Conservation (phyloP, 2,113 vertebrate genomes). For the Falco punctatus region DNA sequence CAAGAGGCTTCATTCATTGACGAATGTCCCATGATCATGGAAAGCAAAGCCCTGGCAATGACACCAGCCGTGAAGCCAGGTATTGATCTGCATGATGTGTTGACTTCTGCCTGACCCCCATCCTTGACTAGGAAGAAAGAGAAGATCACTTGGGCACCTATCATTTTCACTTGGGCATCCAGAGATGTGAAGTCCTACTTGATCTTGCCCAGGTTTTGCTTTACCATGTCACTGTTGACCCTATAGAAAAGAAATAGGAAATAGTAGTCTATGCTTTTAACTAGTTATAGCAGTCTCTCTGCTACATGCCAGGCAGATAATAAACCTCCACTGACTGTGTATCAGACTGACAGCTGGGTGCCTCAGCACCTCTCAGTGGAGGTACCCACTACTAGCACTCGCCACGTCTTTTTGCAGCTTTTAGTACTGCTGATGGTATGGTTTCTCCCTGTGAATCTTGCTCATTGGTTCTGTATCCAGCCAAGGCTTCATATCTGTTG, state of each 20-base stretch:
- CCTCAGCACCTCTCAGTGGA: neutral
- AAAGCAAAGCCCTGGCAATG: neutral
- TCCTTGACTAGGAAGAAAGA: neutral
- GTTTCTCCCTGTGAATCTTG: neutral
- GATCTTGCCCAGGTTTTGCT: neutral
- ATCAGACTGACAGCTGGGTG: neutral
- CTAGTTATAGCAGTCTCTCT: neutral
- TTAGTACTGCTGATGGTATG: neutral
- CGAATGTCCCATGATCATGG: neutral
- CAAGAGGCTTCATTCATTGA: neutral
- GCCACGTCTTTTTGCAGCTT: neutral
- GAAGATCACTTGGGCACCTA: neutral
- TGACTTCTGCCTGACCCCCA: neutral
- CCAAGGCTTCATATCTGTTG: neutral
- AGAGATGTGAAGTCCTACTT: neutral
- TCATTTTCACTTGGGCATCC: neutral
- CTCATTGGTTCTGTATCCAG: neutral
- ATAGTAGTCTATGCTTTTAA: neutral
- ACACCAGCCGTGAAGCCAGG: neutral
- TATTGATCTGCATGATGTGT: neutral
- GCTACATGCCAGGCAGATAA: neutral
- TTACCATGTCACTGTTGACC: neutral
- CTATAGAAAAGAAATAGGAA: neutral
- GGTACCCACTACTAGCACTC: neutral
- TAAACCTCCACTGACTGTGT: neutral